Evolutionary conservation across 2,888 invertebrate species (phyloP), one percentile per base, ranked within the genome.

Genomic region (Oscheius sp.): DNA sequence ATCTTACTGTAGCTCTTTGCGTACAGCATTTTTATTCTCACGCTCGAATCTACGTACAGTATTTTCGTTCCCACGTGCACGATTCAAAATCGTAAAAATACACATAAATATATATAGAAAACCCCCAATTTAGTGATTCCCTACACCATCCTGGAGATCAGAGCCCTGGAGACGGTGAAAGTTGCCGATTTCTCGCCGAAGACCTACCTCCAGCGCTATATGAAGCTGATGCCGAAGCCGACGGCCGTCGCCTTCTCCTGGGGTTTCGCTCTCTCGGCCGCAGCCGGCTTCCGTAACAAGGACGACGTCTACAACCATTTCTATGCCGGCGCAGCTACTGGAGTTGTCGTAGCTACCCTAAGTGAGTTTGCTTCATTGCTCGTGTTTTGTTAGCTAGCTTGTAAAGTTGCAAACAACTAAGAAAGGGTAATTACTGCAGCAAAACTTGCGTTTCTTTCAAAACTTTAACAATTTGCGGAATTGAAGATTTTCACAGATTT

Each of bases 291-390:
- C 59, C 80, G 88, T 55, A 79, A 88, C 76, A 82, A 84, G 79
- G 88, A 88, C 62, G 88, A 88, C 75, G 79, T 85, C 33, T 78
- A 82, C 77, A 88, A 88, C 72, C 87, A 85, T 51, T 83, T 80
- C 62, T 79, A 76, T 62, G 81, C 85, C 7, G 78, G 82, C 71
- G 81, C 83, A 32, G 83, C 84, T 57, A 80, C 82, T 33, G 86
- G 86, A 73, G 76, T 81, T 53, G 82, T 83, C 32, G 75, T 85
- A 2, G 83, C 84, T n/a, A 77, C 84, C 1, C 72, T 85, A 53
- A 86, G 86, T 86, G 13, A 74, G 80, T 73, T 47, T 11, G 21
- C 21, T 21, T 21, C 21, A 37, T 58, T n/a, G 13, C 1, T 33
- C 2, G 3, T 21, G 13, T 68, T 13, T 68, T 68, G n/a, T 10